These are phyloP conservation scores for Thecocarcelia acutangulata DNA, from an alignment of 2,888 invertebrate genomes.

Conservation along the genomic window DNA sequence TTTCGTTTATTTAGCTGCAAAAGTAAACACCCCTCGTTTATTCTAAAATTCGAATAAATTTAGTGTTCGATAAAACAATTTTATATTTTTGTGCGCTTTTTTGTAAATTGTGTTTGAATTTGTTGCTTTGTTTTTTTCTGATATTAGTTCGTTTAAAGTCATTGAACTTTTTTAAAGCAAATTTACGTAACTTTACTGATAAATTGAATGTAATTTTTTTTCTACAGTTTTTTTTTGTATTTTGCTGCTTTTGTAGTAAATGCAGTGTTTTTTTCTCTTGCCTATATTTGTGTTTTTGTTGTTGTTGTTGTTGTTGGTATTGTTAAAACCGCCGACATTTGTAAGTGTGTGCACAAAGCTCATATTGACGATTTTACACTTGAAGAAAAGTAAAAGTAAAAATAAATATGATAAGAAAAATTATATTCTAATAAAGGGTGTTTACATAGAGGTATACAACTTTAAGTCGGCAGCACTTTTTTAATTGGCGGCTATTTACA, in stretches of 20 bases:
- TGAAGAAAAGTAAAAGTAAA: slow-evolving; percentile 3
- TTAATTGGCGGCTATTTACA: too few species aligned
- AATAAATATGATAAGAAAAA: neutral
- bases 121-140: slow-evolving; percentile 1
- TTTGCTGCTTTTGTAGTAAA: slow-evolving; percentile 25
- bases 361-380: slow-evolving; percentile 40
- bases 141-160: slow-evolving; percentile 56
- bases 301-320: slow-evolving; percentile 38
- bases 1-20: too few species aligned
- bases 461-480: too few species aligned
- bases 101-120: slow-evolving; percentile 32
- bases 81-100: slow-evolving; percentile 22
- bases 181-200: slow-evolving; percentile 64
- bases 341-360: neutral
- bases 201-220: slow-evolving; percentile 61
- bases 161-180: slow-evolving; percentile 64
- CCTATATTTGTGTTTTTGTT: slow-evolving; percentile 12
- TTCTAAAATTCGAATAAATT: slow-evolving; percentile 1
- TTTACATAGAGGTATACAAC: too few species aligned
- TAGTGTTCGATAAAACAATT: slow-evolving; percentile 29
- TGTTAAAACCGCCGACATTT: slow-evolving; percentile 44
- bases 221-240: slow-evolving; percentile 2
- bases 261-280: slow-evolving; percentile 23
- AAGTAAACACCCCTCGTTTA: too few species aligned
- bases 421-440: too few species aligned